phyloP scores from a whole-genome alignment of 35 echinoderm and acorn worm genomes.

The Holothuria glaberrima region DNA sequence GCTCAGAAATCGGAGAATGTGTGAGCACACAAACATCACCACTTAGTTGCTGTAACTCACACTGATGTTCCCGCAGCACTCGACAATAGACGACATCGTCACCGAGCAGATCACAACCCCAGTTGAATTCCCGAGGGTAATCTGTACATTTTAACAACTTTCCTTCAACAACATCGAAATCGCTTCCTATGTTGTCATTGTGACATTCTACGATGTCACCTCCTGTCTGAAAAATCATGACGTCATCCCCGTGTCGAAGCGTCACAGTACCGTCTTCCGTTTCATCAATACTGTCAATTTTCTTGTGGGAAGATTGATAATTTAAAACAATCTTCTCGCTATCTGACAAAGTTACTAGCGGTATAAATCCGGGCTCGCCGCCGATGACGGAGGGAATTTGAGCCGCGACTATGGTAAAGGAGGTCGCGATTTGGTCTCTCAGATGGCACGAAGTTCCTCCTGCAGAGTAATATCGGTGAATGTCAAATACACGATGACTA shows the following conservation, averaged over 20 bases:
- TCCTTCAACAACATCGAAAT: not conserved
- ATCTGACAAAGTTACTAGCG: not conserved
- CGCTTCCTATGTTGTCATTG: not conserved
- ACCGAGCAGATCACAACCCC: not conserved
- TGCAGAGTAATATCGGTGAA: not conserved
- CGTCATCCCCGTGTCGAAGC: not conserved
- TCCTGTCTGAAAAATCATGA: not conserved
- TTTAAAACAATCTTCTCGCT: not conserved
- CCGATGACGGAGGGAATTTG: not conserved
- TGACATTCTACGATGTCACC: not conserved
- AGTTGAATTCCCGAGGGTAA: not conserved
- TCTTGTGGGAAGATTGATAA: not conserved
- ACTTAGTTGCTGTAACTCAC: not conserved
- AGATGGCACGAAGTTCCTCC: not conserved
- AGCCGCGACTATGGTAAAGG: not conserved
- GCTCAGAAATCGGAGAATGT: too few species aligned
- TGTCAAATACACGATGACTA: not conserved
- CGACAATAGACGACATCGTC: not conserved
- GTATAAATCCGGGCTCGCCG: not conserved
- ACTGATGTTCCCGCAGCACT: not conserved
- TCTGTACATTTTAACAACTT: not conserved
- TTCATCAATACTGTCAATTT: not conserved
- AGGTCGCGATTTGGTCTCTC: not conserved
- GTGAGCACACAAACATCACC: not conserved
- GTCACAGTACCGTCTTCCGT: not conserved